Evolutionary conservation across 2,888 invertebrate genomes (phyloP), one percentile per base, ranked within the genome.

Genomic region (Melieria crassipennis): DNA sequence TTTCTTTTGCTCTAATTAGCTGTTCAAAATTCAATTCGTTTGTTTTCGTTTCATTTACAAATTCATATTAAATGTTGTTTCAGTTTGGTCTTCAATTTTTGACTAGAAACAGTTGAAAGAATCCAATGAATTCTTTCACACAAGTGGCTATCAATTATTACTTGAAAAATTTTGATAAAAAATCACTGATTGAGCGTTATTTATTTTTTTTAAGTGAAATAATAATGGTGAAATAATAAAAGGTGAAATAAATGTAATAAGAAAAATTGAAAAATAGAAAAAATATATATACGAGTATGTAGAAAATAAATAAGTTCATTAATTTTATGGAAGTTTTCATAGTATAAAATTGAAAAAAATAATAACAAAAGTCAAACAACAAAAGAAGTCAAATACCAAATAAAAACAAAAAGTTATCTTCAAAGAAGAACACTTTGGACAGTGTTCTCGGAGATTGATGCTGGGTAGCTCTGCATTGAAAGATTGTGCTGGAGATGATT

Each of bases 1-100:
- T 70, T 67, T 70, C 46, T 50, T 70, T 68, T 65, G 67, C 47
- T 9, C 9, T 57, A 66, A 48, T 67, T 67, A 60, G 57, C 45
- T 42, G 5, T 30, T 50, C 5, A 45, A 10, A 45, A 10, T 45
- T 65, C 55, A n/a, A 5, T 43, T 55, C 43, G 46, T 5, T 45
- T 65, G 6, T 65, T 45, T 65, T 52, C 16, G 13, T 50, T 65
- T 13, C 7, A 55, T 11, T 13, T 13, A 43, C 16, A 42, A 47
- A 5, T 43, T 4, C 55, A 4, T 9, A 43, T 30, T 10, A 43
- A 55, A 55, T 7, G 45, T 5, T 58, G 42, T 30, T 30, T 30
- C 30, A 30, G 2, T 30, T 30, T 30, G 30, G 30, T 30, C 30
- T 30, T 30, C 30, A 30, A 30, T 30, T 30, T 30, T 30, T 30